phyloP scores from a whole-genome alignment of 2,113 vertebrate species.

The Perca flavescens region DNA sequence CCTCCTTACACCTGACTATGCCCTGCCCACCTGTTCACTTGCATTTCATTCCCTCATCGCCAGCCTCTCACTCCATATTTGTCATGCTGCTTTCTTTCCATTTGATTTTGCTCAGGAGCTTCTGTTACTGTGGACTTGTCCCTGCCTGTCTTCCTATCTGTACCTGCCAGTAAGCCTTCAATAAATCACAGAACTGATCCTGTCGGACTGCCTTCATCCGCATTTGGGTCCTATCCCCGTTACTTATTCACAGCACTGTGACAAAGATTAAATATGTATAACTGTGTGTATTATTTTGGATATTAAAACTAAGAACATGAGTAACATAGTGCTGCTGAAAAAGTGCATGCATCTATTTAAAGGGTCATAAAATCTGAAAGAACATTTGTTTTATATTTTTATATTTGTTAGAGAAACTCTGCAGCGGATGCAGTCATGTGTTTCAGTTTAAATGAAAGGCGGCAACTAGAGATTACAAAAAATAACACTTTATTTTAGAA shows the following conservation, averaged over 20 bases:
- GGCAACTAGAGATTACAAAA: neutral
- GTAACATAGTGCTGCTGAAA: neutral
- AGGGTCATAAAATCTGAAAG: neutral
- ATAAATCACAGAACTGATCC: neutral
- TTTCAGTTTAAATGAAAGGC: constrained; percentile 4
- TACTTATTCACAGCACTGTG: too few relatives aligned
- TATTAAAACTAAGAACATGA: neutral
- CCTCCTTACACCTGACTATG: neutral
- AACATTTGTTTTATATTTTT: neutral
- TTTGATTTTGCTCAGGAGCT: neutral
- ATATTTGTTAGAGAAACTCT: neutral
- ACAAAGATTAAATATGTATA: too few relatives aligned
- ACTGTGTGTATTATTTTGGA: neutral
- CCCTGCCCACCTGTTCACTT: neutral
- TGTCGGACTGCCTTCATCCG: too few relatives aligned
- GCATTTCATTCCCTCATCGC: neutral
- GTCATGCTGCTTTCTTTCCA: neutral
- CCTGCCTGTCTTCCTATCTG: neutral
- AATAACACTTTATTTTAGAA: constrained; percentile 38
- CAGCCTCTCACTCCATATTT: neutral
- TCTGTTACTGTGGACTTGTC: neutral
- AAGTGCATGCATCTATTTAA: neutral
- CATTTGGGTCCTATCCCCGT: too few relatives aligned
- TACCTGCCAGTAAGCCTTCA: neutral
- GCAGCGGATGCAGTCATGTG: neutral